These are phyloP conservation scores for Anastatus disparis DNA, from an alignment of 1,140 invertebrate species.

Conservation along the genomic window DNA sequence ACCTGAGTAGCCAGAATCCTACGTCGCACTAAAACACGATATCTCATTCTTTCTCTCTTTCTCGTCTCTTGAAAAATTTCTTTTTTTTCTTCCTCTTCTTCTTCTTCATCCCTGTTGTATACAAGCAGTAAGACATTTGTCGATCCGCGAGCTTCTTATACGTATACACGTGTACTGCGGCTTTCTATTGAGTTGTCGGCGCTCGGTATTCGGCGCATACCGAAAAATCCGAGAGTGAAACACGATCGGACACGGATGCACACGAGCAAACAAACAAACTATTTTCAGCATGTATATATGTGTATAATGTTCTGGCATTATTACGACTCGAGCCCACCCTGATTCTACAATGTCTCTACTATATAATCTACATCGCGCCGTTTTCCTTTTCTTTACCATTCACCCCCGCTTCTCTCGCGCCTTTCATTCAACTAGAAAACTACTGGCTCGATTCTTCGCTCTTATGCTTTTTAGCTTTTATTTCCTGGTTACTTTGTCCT, in stretches of 20 bases:
- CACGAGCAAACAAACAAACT: conserved; percentile 43
- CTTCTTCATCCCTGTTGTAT: not conserved
- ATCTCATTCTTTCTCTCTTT: no score
- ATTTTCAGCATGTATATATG: not conserved
- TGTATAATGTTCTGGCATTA: no score
- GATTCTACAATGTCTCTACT: not conserved
- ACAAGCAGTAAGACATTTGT: no score
- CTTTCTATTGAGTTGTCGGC: conserved; percentile 57
- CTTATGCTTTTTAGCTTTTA: not conserved
- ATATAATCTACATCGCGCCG: not conserved
- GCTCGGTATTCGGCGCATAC: conserved; percentile 54
- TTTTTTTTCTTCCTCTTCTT: conserved; percentile 6
- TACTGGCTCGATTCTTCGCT: no score
- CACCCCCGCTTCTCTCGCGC: not conserved
- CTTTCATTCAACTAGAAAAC: not conserved
- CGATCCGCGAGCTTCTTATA: not conserved
- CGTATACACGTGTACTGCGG: not conserved
- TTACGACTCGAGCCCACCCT: not conserved
- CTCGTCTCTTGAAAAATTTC: not conserved
- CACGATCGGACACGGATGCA: conserved; percentile 57
- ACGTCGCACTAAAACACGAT: conserved; percentile 1
- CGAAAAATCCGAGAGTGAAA: conserved; percentile 57
- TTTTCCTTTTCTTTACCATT: not conserved
- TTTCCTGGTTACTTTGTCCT: no score
- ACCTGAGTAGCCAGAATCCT: conserved; percentile 6